A percentile compares a stretch with the other conserved stretches of the same genome.
Conservation (phyloP, 2,888 invertebrate species). For the Marronus borbonicus region DNA sequence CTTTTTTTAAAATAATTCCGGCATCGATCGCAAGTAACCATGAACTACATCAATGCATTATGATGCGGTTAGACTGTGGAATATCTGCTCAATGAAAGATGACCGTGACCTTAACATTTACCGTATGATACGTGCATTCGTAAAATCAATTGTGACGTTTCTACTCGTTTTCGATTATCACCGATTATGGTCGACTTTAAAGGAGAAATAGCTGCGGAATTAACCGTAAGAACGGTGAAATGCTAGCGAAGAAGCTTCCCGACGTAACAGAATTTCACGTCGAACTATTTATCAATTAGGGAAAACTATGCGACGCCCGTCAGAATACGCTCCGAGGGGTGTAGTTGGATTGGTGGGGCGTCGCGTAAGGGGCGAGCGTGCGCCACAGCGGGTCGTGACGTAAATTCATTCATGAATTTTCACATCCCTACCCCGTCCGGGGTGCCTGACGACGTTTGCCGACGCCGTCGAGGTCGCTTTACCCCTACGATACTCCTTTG, state of each 20-base stretch:
- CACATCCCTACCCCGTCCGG: constrained; percentile 47
- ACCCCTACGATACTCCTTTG: constrained; percentile 48
- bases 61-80: too few relatives aligned
- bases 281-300: constrained; percentile 21
- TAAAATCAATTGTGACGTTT: background rate
- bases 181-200: background rate
- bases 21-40: constrained; percentile 1
- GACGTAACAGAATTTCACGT: constrained; percentile 7
- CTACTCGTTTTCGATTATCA: background rate
- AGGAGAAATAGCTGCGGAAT: background rate
- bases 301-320: constrained; percentile 48
- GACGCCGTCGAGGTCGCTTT: constrained; percentile 9
- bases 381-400: constrained; percentile 58
- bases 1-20: too few relatives aligned
- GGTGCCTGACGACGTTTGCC: constrained; percentile 53
- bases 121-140: background rate
- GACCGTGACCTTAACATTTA: constrained; percentile 13
- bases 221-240: background rate
- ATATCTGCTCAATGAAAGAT: too few relatives aligned
- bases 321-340: constrained; percentile 38
- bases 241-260: too few relatives aligned
- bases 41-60: background rate
- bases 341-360: constrained; percentile 12
- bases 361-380: constrained; percentile 41
- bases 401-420: constrained; percentile 63